Conservation (phyloP, 1,140 invertebrate species). For the Parapsyche elsis region DNA sequence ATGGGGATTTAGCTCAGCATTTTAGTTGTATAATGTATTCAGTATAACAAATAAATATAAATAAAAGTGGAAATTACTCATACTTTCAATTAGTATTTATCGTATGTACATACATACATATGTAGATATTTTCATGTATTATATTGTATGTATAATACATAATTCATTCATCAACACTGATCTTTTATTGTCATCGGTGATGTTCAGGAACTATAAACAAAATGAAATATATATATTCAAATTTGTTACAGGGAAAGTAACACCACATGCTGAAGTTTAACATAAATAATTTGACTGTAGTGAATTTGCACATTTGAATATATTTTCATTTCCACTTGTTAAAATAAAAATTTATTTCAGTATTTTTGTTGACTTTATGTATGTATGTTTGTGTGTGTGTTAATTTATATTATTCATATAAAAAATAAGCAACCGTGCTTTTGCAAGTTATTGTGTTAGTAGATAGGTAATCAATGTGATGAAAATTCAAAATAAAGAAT, state of each 20-base stretch:
- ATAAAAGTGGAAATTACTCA: constrained; percentile 18
- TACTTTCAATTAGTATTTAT: neutral
- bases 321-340: constrained; percentile 44
- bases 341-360: neutral
- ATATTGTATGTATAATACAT: constrained; percentile 21
- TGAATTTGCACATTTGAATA: no score
- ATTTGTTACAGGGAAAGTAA: no score
- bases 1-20: constrained; percentile 36
- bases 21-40: neutral
- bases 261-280: neutral
- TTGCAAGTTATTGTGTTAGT: constrained; percentile 21
- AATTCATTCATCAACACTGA: neutral
- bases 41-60: neutral
- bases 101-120: neutral
- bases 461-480: neutral
- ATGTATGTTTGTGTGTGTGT: neutral
- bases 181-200: neutral
- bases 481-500: constrained; percentile 11
- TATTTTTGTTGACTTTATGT: neutral
- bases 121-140: neutral
- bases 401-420: neutral
- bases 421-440: constrained; percentile 30
- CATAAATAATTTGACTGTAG: no score
- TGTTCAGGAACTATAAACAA: neutral
- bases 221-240: no score